Evolutionary conservation across 53 echinoderm and acorn worm species (phyloP).

Genomic region (Paelopatides confundens): DNA sequence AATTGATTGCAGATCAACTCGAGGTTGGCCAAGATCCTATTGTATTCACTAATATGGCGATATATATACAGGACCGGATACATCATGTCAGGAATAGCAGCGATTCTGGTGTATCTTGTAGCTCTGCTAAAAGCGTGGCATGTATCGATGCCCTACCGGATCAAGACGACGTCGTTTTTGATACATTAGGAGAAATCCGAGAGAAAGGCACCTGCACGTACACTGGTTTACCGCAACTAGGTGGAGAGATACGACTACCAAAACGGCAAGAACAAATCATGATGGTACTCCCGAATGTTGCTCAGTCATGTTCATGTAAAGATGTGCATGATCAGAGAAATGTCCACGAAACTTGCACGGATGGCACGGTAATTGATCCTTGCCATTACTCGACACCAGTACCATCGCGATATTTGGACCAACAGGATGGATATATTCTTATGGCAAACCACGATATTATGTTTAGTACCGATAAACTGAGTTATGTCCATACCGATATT

Average conservation of each 20-base stretch:
- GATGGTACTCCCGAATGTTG: too few relatives aligned
- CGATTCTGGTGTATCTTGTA: neutral
- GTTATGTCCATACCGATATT: neutral
- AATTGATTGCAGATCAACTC: neutral
- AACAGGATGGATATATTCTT: neutral
- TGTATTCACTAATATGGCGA: too few relatives aligned
- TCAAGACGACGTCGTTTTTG: neutral
- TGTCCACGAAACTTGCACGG: neutral
- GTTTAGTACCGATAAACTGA: neutral
- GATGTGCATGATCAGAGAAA: neutral
- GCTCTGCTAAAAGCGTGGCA: neutral
- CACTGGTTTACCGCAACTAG: neutral
- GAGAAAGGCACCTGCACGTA: neutral
- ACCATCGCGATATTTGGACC: neutral
- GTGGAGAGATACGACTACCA: neutral
- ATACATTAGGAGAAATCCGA: neutral
- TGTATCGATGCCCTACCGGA: neutral
- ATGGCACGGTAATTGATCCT: neutral
- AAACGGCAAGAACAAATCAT: too few relatives aligned
- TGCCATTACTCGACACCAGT: neutral
- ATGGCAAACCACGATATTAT: neutral
- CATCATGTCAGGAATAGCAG: neutral
- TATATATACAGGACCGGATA: neutral
- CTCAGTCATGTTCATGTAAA: too few relatives aligned
- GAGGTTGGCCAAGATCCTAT: too few relatives aligned